A percentile compares a stretch with the other conserved stretches of the same genome.
Conservation (phyloP, 2,888 invertebrate genomes). For the Caenorhabditis sinica region DNA sequence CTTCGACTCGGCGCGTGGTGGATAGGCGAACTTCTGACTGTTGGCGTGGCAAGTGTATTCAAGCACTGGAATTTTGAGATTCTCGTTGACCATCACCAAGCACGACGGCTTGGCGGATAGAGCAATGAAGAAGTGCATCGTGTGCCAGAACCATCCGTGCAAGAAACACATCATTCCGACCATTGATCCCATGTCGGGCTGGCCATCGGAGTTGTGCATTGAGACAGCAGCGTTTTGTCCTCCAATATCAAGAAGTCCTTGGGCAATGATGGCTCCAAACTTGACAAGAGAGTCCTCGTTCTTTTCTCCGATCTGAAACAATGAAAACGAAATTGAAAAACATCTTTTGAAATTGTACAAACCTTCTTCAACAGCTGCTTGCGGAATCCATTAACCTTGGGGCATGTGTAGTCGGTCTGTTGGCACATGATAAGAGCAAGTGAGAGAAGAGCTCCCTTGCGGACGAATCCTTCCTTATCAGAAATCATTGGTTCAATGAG, state of each 20-base stretch:
- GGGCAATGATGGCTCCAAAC: slow-evolving; percentile 63
- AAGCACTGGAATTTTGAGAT: slow-evolving; percentile 57
- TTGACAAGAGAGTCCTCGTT: slow-evolving; percentile 65
- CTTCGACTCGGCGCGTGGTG: slow-evolving; percentile 58
- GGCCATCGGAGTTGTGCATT: slow-evolving; percentile 61
- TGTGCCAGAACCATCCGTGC: slow-evolving; percentile 69
- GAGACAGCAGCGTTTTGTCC: slow-evolving; percentile 61
- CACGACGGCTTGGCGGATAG: slow-evolving; percentile 63
- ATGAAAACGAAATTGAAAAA: not conserved
- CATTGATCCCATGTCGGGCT: slow-evolving; percentile 62
- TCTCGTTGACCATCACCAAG: slow-evolving; percentile 54
- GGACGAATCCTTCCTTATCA: slow-evolving; percentile 66
- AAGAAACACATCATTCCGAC: slow-evolving; percentile 69
- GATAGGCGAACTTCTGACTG: slow-evolving; percentile 53
- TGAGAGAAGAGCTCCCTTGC: slow-evolving; percentile 62
- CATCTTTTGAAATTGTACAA: not conserved
- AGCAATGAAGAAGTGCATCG: slow-evolving; percentile 64
- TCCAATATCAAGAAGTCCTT: slow-evolving; percentile 62
- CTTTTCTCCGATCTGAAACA: slow-evolving; percentile 52
- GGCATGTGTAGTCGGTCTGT: slow-evolving; percentile 61
- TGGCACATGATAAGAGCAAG: slow-evolving; percentile 62
- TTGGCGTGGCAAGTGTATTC: slow-evolving; percentile 43
- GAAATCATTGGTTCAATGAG: slow-evolving; percentile 63
- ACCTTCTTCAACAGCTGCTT: slow-evolving; percentile 64
- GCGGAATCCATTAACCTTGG: slow-evolving; percentile 60